A percentile compares a stretch with the other conserved stretches of the same genome.
Conservation (phyloP, 2,888 invertebrate species). For the Kuschelorhynchus macadamiae region DNA sequence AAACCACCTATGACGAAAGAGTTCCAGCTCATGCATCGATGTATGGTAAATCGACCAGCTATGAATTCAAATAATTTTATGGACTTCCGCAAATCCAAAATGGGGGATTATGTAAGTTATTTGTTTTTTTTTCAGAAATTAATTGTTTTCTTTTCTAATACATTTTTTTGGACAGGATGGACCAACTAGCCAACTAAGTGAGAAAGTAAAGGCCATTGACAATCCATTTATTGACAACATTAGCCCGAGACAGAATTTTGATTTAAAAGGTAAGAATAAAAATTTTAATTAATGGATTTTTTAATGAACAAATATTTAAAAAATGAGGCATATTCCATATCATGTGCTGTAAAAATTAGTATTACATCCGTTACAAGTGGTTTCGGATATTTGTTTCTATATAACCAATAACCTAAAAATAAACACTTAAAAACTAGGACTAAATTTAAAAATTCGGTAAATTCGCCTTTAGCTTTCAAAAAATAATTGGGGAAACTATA, state of each 20-base stretch:
- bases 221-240: constrained; percentile 91
- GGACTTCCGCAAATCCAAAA: constrained; percentile 77
- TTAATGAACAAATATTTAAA: not conserved
- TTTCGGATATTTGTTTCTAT: too few species aligned
- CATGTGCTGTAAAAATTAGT: too few species aligned
- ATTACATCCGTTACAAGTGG: too few species aligned
- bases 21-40: constrained; percentile 83
- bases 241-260: constrained; percentile 85
- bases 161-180: constrained; percentile 74
- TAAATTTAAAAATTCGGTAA: too few species aligned
- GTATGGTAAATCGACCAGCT: constrained; percentile 77
- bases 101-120: constrained; percentile 79
- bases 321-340: too few species aligned
- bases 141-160: constrained; percentile 18
- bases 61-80: constrained; percentile 72
- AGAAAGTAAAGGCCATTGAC: constrained; percentile 88
- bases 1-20: constrained; percentile 86
- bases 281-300: not conserved
- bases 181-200: constrained; percentile 84
- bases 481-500: too few species aligned
- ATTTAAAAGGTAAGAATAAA: constrained; percentile 79
- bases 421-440: too few species aligned
- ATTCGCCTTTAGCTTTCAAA: too few species aligned
- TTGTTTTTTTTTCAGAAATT: not conserved
- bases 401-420: too few species aligned